Base-by-base conservation (phyloP, 2,113 vertebrate species). In the Orycteropus afer region DNA sequence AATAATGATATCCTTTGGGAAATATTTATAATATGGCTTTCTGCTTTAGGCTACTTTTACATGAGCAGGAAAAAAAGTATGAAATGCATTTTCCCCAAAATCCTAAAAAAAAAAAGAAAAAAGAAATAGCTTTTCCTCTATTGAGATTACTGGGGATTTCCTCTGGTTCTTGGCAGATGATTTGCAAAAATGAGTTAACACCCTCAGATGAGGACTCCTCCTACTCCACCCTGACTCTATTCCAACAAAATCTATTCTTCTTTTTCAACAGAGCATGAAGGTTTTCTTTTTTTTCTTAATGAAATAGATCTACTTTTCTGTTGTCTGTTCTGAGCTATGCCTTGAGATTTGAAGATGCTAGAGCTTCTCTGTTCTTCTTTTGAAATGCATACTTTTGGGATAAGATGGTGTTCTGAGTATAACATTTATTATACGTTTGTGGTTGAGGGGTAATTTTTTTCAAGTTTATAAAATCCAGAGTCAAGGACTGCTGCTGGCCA, bases 151-250 rank as follows among this genome's bases (percentile, higher is more conserved):
- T 92, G 76, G 96, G 95, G 95, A 97, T 96, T 97, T 97, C 96
- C 95, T 97, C 40, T 92, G 57, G 80, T 49, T 93, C 34, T 94
- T 96, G 96, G 96, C 97, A 91, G 65, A 90, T 86, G 69, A 55
- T 57, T 89, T 86, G 65, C 25, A 85, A 89, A 87, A 95, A 90
- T 89, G 97, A 92, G 96, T 53, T 94, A 96, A 96, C 90, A 95
- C 53, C 51, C 92, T 96, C 63, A 74, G 71, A 95, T 89, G 85
- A 91, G 92, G 76, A 78, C 79, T 93, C 86, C 93, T 95, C 82
- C 79, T 90, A 93, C 95, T 92, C 97, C 96, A 97, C 97, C 97
- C 97, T 96, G 95, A 95, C 42, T 94, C 73, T 59, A 27, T 77
- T 94, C 96, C 92, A 96, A 79, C 63, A 91, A 95, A 96, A 83